phyloP scores from a whole-genome alignment of 2,797 vertebrate genomes.

The Heteromormyrus szaboi region DNA sequence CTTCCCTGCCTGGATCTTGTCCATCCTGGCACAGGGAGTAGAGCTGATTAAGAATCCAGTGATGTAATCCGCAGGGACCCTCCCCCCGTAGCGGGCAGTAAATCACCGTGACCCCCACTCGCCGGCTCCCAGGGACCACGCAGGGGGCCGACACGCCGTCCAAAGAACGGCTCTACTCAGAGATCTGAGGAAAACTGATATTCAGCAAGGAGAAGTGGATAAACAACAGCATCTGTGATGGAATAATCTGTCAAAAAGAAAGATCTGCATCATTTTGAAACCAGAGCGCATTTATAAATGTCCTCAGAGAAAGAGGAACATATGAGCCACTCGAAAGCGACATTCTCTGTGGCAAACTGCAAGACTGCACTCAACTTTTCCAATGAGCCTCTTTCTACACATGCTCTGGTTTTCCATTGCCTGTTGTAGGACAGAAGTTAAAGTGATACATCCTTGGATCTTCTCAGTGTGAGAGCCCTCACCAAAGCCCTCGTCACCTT shows the following conservation, averaged over 20 bases:
- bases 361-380: background rate
- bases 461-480: background rate
- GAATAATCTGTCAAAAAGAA: constrained; percentile 21
- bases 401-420: background rate
- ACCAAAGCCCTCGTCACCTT: too few species aligned
- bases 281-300: background rate
- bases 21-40: constrained; percentile 32
- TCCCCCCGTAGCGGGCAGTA: constrained; percentile 65
- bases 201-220: constrained; percentile 25
- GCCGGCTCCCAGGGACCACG: background rate
- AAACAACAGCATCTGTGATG: constrained; percentile 37
- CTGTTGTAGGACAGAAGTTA: background rate
- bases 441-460: background rate
- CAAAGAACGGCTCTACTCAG: constrained; percentile 15
- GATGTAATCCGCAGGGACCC: constrained; percentile 74
- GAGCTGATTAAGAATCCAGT: constrained; percentile 42
- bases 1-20: constrained; percentile 27
- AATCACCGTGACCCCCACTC: constrained; percentile 51
- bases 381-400: background rate
- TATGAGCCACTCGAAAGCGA: background rate
- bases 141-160: constrained; percentile 10
- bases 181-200: constrained; percentile 18
- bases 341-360: background rate
- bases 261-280: background rate
- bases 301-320: background rate